A percentile compares a stretch with the other conserved stretches of the same genome.
phyloP scores from a whole-genome alignment of 2,888 invertebrate species.

The Biston betularia region DNA sequence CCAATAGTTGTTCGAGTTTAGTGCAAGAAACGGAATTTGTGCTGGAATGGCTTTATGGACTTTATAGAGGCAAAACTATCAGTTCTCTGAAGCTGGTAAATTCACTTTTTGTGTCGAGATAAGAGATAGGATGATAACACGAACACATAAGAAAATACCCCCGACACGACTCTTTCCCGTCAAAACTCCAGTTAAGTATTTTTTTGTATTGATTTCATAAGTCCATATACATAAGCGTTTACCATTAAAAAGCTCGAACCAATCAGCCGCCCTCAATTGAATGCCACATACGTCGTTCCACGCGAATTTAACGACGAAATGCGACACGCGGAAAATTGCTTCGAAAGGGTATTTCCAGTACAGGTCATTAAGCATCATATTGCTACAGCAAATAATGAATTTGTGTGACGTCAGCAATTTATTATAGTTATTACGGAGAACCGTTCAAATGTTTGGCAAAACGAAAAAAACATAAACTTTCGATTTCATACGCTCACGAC shows the following conservation, averaged over 20 bases:
- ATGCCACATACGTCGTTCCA: conserved; percentile 19
- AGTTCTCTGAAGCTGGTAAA: no score
- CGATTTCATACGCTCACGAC: no score
- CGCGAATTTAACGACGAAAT: conserved; percentile 35
- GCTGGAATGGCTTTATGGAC: conserved; percentile 1
- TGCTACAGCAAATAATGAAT: conserved; percentile 20
- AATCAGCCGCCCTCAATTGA: conserved; percentile 21
- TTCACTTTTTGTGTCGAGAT: no score
- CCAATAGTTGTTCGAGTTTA: conserved; percentile 26
- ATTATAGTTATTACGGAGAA: conserved; percentile 6
- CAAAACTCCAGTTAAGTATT: neutral
- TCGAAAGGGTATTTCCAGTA: conserved; percentile 33
- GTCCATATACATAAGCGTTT: conserved; percentile 3
- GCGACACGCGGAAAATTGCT: conserved; percentile 41
- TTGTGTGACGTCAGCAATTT: conserved; percentile 13
- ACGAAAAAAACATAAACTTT: no score
- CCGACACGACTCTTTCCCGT: neutral
- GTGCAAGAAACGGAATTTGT: conserved; percentile 2
- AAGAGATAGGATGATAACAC: no score
- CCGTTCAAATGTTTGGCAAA: neutral
- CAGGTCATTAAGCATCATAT: conserved; percentile 30
- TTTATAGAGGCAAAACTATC: no score
- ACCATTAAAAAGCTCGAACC: conserved; percentile 20
- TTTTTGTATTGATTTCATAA: neutral
- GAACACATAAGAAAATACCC: neutral